A percentile compares a stretch with the other conserved stretches of the same genome.
Conservation (phyloP, 37 sponge, comb jelly and placozoan species). For the Corticium candelabrum region DNA sequence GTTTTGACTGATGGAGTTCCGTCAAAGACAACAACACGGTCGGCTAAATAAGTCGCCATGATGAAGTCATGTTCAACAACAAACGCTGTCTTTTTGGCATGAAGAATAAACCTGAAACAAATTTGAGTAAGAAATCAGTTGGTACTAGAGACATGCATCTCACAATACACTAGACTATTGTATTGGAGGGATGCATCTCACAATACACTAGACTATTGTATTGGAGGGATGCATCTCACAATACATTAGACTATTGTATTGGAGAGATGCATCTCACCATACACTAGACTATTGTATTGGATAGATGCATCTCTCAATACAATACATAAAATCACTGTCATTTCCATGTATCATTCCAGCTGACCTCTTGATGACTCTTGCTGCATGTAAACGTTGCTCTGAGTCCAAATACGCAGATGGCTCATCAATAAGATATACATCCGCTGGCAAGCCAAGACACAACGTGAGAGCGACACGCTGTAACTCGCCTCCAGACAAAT, state of each 20-base stretch:
- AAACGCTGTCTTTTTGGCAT: constrained; percentile 99
- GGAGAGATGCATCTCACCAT: too few relatives aligned
- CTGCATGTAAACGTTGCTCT: constrained; percentile 91
- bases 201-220: too few relatives aligned
- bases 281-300: too few relatives aligned
- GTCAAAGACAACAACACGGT: constrained; percentile 94
- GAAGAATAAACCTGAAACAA: constrained; percentile 75
- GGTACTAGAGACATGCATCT: not conserved
- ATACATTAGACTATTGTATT: too few relatives aligned
- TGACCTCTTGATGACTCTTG: constrained; percentile 93
- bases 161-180: not conserved
- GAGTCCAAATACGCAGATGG: constrained; percentile 98
- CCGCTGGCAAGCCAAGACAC: constrained; percentile 91
- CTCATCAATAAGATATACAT: constrained; percentile 96
- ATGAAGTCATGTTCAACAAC: constrained; percentile 99
- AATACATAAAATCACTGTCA: not conserved
- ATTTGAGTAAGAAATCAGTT: not conserved
- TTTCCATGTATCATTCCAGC: too few relatives aligned
- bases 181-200: too few relatives aligned
- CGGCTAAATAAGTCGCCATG: constrained; percentile 98
- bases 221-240: too few relatives aligned
- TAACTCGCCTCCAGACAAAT: constrained; percentile 96
- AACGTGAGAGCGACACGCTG: constrained; percentile 93
- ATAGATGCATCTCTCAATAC: too few relatives aligned
- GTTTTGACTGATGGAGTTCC: constrained; percentile 84